A percentile compares a stretch with the other conserved stretches of the same genome.
phyloP scores from a whole-genome alignment of 1,140 invertebrate genomes.

The Listronotus oregonensis region DNA sequence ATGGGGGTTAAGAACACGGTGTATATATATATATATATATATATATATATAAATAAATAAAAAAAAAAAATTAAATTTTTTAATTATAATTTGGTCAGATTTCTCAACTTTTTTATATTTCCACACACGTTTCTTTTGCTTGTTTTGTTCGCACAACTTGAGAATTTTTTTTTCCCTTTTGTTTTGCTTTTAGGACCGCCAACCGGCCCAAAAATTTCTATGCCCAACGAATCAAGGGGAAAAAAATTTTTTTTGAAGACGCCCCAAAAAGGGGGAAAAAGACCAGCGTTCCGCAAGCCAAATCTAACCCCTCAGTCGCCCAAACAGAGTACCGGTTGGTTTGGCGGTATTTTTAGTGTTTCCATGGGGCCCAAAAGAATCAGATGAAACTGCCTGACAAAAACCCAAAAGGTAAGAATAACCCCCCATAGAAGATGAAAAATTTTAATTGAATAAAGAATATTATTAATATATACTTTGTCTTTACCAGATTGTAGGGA shows the following conservation, averaged over 20 bases:
- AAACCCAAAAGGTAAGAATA: conserved; percentile 75
- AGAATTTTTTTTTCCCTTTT: conserved; percentile 34
- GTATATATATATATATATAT: too few species aligned
- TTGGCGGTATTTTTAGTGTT: conserved; percentile 87
- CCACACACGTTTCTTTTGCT: conserved; percentile 17
- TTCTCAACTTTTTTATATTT: background rate
- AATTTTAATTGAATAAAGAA: too few species aligned
- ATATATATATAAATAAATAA: too few species aligned
- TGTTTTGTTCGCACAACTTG: conserved; percentile 30
- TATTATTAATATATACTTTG: too few species aligned
- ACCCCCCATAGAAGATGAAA: too few species aligned
- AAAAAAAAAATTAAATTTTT: background rate
- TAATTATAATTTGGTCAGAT: too few species aligned
- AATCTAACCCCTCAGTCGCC: conserved; percentile 50
- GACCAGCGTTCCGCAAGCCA: conserved; percentile 40
- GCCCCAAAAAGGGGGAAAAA: conserved; percentile 42
- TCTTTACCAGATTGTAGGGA: conserved; percentile 85
- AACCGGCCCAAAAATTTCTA: conserved; percentile 48
- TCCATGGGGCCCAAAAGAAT: conserved; percentile 81
- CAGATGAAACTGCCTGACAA: conserved; percentile 95
- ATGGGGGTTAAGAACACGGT: too few species aligned
- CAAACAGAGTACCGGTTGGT: conserved; percentile 67
- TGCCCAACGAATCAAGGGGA: conserved; percentile 49
- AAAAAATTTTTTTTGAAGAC: conserved; percentile 37
- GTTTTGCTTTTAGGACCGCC: conserved; percentile 35